These are phyloP conservation scores for Brachyalestes nurse DNA, from an alignment of 2,797 vertebrate species.

Conservation along the genomic window DNA sequence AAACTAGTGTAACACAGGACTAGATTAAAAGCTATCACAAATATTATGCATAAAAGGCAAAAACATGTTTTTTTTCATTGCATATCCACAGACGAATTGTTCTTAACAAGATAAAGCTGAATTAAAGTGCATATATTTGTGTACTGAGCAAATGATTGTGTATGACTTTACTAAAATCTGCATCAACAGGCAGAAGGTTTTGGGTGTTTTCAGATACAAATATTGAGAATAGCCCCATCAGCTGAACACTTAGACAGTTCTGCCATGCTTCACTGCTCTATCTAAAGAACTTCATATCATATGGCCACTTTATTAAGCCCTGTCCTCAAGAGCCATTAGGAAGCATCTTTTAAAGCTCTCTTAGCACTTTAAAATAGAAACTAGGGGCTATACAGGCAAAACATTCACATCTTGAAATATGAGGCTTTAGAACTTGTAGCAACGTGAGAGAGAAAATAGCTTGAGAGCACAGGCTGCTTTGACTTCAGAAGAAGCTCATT, in stretches of 20 bases:
- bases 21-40: no score
- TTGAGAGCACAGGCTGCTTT: constrained; percentile 6
- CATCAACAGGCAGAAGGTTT: background rate
- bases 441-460: constrained; percentile 42
- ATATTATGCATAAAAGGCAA: no score
- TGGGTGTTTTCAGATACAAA: background rate
- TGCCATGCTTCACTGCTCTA: constrained; percentile 45
- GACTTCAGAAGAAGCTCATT: constrained; percentile 16
- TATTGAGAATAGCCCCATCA: background rate
- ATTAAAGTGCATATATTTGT: no score
- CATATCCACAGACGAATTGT: no score
- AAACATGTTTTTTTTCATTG: no score
- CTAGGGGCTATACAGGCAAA: constrained; percentile 43
- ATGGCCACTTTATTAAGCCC: constrained; percentile 53
- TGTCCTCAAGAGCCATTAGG: background rate
- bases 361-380: constrained; percentile 43
- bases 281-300: constrained; percentile 57
- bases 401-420: constrained; percentile 45
- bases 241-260: background rate
- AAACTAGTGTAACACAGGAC: no score
- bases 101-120: background rate
- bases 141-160: background rate
- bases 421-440: constrained; percentile 43
- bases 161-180: background rate
- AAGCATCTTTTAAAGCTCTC: constrained; percentile 57